Percentiles rank a stretch among this genome's conserved stretches.
These are phyloP conservation scores for Gallinago solitaria DNA, from an alignment of 2,797 vertebrate species.

Conservation along the genomic window DNA sequence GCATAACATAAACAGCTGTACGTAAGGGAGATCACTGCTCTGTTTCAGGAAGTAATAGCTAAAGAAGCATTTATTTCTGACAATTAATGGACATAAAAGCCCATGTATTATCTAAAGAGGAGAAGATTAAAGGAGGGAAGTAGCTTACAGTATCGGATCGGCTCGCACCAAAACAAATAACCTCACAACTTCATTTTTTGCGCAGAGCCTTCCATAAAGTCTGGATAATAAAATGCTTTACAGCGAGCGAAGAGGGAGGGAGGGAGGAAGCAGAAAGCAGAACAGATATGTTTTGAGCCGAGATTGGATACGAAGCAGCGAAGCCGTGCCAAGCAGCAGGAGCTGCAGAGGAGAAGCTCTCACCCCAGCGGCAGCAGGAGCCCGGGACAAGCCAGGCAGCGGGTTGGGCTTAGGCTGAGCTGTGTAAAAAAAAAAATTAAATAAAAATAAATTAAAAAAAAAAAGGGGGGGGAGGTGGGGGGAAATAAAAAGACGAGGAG, in stretches of 20 bases:
- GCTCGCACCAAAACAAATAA: constrained; percentile 61
- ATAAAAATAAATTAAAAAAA: background rate
- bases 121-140: constrained; percentile 64
- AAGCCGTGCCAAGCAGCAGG: constrained; percentile 59
- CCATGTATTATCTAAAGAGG: constrained; percentile 68
- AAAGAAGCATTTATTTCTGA: constrained; percentile 67
- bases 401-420: background rate
- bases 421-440: no score
- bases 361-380: constrained; percentile 37
- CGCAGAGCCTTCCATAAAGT: constrained; percentile 54
- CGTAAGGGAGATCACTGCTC: constrained; percentile 38
- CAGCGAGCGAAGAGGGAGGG: constrained; percentile 6
- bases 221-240: constrained; percentile 66
- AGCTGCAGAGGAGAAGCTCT: constrained; percentile 60
- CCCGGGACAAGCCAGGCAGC: background rate
- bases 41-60: constrained; percentile 71
- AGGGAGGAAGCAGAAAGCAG: constrained; percentile 67
- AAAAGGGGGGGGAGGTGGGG: background rate
- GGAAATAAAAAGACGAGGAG: background rate
- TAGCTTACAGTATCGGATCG: constrained; percentile 60
- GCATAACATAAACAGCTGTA: constrained; percentile 63
- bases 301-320: constrained; percentile 44
- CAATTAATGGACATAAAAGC: constrained; percentile 79
- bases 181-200: constrained; percentile 60
- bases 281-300: constrained; percentile 67